Evolutionary conservation across 2,888 invertebrate genomes (phyloP), one percentile per base, ranked within the genome.

Genomic region (Archips crataeganus): DNA sequence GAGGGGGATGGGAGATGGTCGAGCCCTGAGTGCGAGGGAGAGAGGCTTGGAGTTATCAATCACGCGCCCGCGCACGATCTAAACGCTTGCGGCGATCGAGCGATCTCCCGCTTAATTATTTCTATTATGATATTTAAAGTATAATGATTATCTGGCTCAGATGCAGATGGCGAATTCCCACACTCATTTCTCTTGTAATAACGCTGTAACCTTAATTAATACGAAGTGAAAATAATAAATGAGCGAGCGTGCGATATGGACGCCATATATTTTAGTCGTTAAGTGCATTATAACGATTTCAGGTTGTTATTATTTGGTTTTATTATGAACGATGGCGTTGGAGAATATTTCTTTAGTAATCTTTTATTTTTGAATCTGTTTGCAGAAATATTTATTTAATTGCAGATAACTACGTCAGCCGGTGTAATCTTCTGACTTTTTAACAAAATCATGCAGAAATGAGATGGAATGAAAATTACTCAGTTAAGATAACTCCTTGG

Each of bases 101-200:
- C 87, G 87, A 91, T 93, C 89, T 88, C 86, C 80, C 79, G 87
- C 88, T 90, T 94, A 92, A 94, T 94, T 93, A 93, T 94, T 94
- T 94, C 91, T 94, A 94, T 94, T 94, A 94, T 94, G 90, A 92
- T 94, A 92, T 92, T 91, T 90, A 89, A 91, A 91, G 87, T 89
- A 89, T 92, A 89, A 91, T 91, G 87, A 91, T 91, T 87, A 90
- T 87, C 85, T 85, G 84, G 82, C 84, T 88, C 82, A 84, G 79
- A 79, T 76, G 84, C 79, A 82, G 82, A 85, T 89, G 80, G 90
- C 90, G 85, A 92, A 92, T 92, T 92, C 91, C 89, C 90, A 92
- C 89, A 91, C 85, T 85, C 32, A 11, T 57, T 57, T 57, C 57
- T 57, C 78, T 79, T 77, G 79, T 80, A 82, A 82, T 81, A 80